phyloP scores from a whole-genome alignment of 2,797 vertebrate species.

The Echiichthys vipera region DNA sequence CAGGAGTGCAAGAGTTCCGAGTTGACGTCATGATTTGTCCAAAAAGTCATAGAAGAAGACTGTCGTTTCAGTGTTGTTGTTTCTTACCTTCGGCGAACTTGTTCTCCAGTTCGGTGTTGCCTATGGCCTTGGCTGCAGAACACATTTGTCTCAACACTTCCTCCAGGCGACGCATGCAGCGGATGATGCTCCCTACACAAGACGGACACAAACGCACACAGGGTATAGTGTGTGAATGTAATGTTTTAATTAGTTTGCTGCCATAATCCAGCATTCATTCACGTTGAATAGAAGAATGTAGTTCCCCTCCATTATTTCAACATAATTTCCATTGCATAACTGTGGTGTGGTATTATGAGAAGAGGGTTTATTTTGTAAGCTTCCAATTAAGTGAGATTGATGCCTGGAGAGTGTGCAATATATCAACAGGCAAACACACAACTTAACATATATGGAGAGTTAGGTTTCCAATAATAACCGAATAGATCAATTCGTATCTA shows the following conservation, averaged over 20 bases:
- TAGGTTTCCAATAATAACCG: neutral
- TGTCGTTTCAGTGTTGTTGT: neutral
- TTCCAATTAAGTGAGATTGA: neutral
- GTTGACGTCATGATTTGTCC: neutral
- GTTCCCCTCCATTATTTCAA: neutral
- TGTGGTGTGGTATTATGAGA: neutral
- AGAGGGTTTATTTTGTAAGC: neutral
- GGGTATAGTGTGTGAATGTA: neutral
- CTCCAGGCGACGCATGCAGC: slow-evolving; percentile 96
- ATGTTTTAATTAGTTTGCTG: neutral
- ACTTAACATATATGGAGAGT: neutral
- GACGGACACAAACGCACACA: neutral
- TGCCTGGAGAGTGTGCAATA: neutral
- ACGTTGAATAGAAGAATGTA: neutral
- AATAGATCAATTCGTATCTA: neutral
- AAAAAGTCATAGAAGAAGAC: no score
- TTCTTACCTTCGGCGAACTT: slow-evolving; percentile 91
- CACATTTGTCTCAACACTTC: slow-evolving; percentile 98
- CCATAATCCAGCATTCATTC: neutral
- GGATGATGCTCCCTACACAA: slow-evolving; percentile 85
- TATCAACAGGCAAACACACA: neutral
- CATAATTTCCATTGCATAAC: neutral
- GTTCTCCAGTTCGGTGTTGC: slow-evolving; percentile 98
- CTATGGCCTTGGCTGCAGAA: slow-evolving; percentile 97
- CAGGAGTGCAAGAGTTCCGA: neutral